Evolutionary conservation across 2,888 invertebrate genomes (phyloP).

Genomic region (Lordiphosa fenestrarum): DNA sequence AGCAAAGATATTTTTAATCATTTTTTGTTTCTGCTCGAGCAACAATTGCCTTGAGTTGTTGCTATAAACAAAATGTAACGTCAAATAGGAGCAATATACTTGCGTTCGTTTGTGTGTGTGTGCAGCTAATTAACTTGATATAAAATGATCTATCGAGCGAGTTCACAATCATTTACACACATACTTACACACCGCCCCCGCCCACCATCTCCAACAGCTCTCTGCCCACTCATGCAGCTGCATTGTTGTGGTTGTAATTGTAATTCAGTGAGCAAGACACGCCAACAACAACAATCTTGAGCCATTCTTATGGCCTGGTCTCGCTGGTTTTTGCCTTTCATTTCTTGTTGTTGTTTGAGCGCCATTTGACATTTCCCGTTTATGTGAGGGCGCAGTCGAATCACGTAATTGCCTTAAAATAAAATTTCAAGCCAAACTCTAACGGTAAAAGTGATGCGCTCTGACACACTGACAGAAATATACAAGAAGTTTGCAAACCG

Average conservation of each 20-base stretch:
- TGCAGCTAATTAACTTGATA: conserved; percentile 53
- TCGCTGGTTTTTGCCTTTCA: conserved; percentile 30
- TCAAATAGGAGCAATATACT: conserved; percentile 16
- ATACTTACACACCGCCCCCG: conserved; percentile 8
- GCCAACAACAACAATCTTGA: conserved; percentile 33
- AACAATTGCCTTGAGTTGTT: conserved; percentile 28
- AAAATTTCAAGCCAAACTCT: background rate
- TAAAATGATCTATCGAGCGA: conserved; percentile 32
- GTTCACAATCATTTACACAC: background rate
- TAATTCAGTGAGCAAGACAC: conserved; percentile 47
- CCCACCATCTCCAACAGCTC: conserved; percentile 24
- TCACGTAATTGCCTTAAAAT: conserved; percentile 39
- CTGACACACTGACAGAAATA: background rate
- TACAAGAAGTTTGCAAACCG: background rate
- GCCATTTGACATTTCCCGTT: conserved; percentile 52
- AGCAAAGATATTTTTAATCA: conserved; percentile 8
- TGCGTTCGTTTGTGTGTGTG: background rate
- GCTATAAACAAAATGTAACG: conserved; percentile 27
- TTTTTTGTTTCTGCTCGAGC: conserved; percentile 3
- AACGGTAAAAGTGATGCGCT: no score
- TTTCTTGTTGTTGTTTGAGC: conserved; percentile 20
- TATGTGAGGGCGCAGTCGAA: conserved; percentile 20
- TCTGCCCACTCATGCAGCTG: conserved; percentile 45
- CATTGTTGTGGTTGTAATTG: conserved; percentile 29
- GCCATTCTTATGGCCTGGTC: conserved; percentile 41